Conservation (phyloP, 2,888 invertebrate genomes). For the Zele albiditarsus region DNA sequence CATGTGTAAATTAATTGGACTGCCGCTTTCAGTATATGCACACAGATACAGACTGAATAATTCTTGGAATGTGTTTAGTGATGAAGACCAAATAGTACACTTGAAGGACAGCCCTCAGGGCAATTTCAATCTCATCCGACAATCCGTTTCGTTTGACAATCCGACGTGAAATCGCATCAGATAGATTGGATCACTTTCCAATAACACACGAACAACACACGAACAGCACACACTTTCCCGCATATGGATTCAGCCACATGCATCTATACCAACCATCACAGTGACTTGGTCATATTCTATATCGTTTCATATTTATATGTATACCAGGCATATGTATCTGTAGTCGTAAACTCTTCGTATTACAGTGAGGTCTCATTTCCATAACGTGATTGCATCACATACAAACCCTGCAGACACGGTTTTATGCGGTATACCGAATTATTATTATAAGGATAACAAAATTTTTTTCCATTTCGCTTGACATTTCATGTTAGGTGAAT, state of each 20-base stretch:
- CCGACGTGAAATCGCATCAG: constrained; percentile 37
- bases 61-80: constrained; percentile 18
- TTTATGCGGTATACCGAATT: neutral
- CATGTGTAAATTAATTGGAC: constrained; percentile 1
- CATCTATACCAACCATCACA: constrained; percentile 4
- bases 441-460: neutral
- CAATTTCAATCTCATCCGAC: constrained; percentile 28
- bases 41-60: constrained; percentile 13
- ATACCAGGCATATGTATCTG: neutral
- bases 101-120: constrained; percentile 12
- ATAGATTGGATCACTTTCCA: constrained; percentile 42
- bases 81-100: constrained; percentile 17
- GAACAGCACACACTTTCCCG: neutral
- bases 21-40: neutral
- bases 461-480: neutral
- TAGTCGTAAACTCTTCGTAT: constrained; percentile 30
- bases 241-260: neutral
- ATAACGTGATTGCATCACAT: neutral
- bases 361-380: constrained; percentile 7
- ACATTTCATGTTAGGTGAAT: neutral
- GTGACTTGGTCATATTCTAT: neutral
- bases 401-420: neutral
- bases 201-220: neutral
- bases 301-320: neutral
- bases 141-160: constrained; percentile 19